These are phyloP conservation scores for Pissodes strobi DNA, from an alignment of 1,140 invertebrate genomes.

Conservation along the genomic window DNA sequence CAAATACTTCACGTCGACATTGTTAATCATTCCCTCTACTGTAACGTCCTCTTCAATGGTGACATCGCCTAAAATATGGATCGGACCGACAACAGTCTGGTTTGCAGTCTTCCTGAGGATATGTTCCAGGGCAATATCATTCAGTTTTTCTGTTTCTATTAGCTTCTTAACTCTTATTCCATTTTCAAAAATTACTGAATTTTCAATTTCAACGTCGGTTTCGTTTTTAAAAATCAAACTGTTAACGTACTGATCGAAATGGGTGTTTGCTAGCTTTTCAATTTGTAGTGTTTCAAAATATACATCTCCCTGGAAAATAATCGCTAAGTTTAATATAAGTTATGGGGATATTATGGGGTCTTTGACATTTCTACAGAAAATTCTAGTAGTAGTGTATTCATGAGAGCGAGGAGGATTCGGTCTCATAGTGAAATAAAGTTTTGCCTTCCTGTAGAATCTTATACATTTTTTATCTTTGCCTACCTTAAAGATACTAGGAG, in stretches of 20 bases:
- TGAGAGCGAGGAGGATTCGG: background rate
- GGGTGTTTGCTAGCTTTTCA: constrained; percentile 38
- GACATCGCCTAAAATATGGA: constrained; percentile 46
- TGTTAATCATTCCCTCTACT: constrained; percentile 40
- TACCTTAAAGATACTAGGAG: no score
- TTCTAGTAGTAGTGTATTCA: no score
- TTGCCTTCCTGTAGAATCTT: no score
- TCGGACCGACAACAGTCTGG: constrained; percentile 43
- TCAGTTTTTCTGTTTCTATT: constrained; percentile 48
- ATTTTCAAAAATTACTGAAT: constrained; percentile 40
- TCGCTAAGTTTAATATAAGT: no score
- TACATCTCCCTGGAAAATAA: constrained; percentile 40
- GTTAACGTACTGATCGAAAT: constrained; percentile 40
- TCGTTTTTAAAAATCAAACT: constrained; percentile 49
- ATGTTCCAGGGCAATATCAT: constrained; percentile 43
- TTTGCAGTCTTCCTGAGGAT: constrained; percentile 45
- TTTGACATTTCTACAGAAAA: no score
- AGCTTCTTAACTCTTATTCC: constrained; percentile 45
- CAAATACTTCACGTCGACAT: constrained; percentile 39
- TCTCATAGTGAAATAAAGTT: no score
- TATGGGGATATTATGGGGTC: no score
- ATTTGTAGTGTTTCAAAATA: constrained; percentile 42
- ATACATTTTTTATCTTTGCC: no score
- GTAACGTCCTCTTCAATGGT: constrained; percentile 37
- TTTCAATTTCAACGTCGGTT: constrained; percentile 35